Evolutionary conservation across 2,888 invertebrate species (phyloP).

Genomic region (Labia minor): DNA sequence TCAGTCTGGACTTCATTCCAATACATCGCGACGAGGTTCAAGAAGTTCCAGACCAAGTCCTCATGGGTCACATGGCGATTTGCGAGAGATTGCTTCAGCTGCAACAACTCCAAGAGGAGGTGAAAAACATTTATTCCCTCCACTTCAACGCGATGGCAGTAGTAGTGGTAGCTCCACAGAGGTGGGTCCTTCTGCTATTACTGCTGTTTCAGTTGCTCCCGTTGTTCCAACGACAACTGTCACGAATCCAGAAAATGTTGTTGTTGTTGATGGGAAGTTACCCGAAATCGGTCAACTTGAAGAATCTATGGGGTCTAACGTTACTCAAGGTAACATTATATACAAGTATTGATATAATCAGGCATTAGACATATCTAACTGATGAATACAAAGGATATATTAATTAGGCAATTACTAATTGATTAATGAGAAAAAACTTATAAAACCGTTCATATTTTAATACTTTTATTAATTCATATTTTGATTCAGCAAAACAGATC

Average conservation of each 20-base stretch:
- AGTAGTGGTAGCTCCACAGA: not conserved
- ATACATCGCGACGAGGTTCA: not conserved
- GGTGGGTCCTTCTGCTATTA: not conserved
- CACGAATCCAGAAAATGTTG: not conserved
- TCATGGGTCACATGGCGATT: not conserved
- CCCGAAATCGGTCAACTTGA: not conserved
- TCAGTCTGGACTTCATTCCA: slow-evolving; percentile 1
- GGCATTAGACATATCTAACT: too few species aligned
- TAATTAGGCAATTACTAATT: too few species aligned
- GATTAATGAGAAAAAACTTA: too few species aligned
- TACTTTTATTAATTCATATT: too few species aligned
- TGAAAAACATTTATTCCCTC: not conserved
- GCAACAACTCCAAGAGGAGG: not conserved
- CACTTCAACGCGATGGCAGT: not conserved
- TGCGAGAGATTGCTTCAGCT: not conserved
- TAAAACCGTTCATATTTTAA: too few species aligned
- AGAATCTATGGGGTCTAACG: not conserved
- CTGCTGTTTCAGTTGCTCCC: not conserved
- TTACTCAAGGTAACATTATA: not conserved
- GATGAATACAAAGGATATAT: too few species aligned
- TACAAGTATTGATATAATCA: too few species aligned
- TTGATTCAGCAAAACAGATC: too few species aligned
- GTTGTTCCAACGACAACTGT: not conserved
- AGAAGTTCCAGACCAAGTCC: slow-evolving; percentile 1
- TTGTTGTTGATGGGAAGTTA: not conserved